Percentiles rank a stretch among this genome's conserved stretches.
Conservation (phyloP, 2,888 invertebrate species). For the Girardia tigrina region DNA sequence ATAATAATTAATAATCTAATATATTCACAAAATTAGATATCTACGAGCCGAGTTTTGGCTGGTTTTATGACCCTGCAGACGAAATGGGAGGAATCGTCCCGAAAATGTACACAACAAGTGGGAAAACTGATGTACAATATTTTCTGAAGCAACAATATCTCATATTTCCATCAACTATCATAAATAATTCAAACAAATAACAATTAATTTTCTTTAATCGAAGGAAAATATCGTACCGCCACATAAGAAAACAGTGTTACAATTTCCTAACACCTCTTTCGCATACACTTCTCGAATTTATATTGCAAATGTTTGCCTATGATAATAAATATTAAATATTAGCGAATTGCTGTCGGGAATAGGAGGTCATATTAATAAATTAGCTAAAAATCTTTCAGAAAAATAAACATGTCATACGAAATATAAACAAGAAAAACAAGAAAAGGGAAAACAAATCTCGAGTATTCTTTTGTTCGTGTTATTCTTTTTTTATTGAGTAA, state of each 20-base stretch:
- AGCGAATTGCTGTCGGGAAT: not conserved
- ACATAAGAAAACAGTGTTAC: not conserved
- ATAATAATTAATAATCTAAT: not conserved
- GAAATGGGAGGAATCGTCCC: not conserved
- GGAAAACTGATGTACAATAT: not conserved
- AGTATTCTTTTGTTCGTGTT: not conserved
- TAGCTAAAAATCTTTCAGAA: not conserved
- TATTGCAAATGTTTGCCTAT: not conserved
- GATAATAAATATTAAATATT: not conserved
- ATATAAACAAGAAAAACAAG: not conserved
- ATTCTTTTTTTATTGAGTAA: not conserved
- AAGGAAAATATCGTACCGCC: not conserved
- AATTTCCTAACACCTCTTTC: not conserved
- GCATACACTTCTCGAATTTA: not conserved
- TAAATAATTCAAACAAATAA: not conserved
- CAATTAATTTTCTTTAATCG: not conserved
- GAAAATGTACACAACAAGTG: not conserved
- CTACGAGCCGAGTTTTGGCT: not conserved
- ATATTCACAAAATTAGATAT: not conserved
- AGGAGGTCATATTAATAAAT: not conserved
- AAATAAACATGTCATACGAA: not conserved
- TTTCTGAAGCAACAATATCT: not conserved
- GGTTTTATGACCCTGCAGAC: not conserved
- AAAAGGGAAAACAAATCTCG: not conserved
- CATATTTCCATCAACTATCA: not conserved